These are phyloP conservation scores for Lindbergichthys nudifrons DNA, from an alignment of 2,797 vertebrate genomes.

Conservation along the genomic window DNA sequence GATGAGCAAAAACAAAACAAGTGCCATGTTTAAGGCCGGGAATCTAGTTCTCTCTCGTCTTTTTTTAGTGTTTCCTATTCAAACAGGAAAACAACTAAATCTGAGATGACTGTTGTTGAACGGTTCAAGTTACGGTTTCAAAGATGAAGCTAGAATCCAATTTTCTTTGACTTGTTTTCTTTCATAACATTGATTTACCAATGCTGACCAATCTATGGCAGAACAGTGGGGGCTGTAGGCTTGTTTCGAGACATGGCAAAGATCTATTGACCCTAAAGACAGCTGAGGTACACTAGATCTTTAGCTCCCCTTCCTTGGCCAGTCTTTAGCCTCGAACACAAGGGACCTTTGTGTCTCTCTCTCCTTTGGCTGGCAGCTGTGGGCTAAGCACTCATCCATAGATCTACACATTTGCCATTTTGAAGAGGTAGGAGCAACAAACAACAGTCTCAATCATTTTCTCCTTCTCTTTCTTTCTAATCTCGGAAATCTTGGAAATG, in stretches of 20 bases:
- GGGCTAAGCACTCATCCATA: slow-evolving; percentile 76
- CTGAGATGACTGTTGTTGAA: slow-evolving; percentile 47
- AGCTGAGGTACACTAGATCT: slow-evolving; percentile 82
- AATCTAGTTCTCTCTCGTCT: slow-evolving; percentile 38
- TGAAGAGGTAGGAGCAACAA: slow-evolving; percentile 67
- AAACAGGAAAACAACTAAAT: slow-evolving; percentile 46
- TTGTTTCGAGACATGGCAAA: slow-evolving; percentile 66
- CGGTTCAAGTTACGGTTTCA: slow-evolving; percentile 43
- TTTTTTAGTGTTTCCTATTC: slow-evolving; percentile 42
- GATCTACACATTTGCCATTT: slow-evolving; percentile 76
- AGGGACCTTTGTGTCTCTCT: slow-evolving; percentile 78
- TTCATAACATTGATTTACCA: slow-evolving; percentile 64
- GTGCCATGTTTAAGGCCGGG: slow-evolving; percentile 39
- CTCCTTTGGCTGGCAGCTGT: slow-evolving; percentile 82
- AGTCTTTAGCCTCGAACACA: slow-evolving; percentile 75
- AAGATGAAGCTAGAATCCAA: slow-evolving; percentile 39
- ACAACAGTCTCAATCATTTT: slow-evolving; percentile 61
- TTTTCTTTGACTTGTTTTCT: slow-evolving; percentile 40
- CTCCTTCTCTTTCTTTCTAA: slow-evolving; percentile 50
- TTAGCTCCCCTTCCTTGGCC: slow-evolving; percentile 76
- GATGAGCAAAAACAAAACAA: slow-evolving; percentile 75
- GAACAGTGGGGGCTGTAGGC: slow-evolving; percentile 46
- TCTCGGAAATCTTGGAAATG: slow-evolving; percentile 75
- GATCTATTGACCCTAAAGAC: slow-evolving; percentile 78
- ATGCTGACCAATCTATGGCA: slow-evolving; percentile 48